These are phyloP conservation scores for Oxyteleia sp. DNA, from an alignment of 2,888 invertebrate species.

Conservation along the genomic window DNA sequence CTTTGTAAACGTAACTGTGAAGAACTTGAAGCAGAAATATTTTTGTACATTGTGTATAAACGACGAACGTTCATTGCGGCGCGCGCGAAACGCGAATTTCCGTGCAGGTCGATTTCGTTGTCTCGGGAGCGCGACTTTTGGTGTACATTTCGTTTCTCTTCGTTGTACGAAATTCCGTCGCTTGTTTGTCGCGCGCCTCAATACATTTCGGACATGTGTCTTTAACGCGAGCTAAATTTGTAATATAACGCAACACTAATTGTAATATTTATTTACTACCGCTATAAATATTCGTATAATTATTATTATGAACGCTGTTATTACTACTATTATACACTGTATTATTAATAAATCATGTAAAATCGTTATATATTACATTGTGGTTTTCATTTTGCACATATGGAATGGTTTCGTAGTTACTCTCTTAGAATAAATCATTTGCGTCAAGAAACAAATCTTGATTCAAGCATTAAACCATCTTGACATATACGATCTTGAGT, in stretches of 20 bases:
- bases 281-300: conserved; percentile 64
- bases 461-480: too few relatives aligned
- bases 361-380: conserved; percentile 57
- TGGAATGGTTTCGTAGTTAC: too few relatives aligned
- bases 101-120: conserved; percentile 3
- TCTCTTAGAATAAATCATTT: too few relatives aligned
- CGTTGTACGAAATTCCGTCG: conserved; percentile 16
- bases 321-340: conserved; percentile 57
- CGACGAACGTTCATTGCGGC: conserved; percentile 36
- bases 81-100: conserved; percentile 24
- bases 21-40: conserved; percentile 62
- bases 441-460: too few relatives aligned
- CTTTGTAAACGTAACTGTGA: conserved; percentile 57
- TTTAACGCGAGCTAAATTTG: conserved; percentile 47
- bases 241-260: conserved; percentile 67
- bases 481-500: too few relatives aligned
- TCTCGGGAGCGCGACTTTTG: neutral
- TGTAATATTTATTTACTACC: conserved; percentile 72
- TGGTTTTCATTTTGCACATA: neutral
- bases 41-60: conserved; percentile 72
- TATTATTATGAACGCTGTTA: conserved; percentile 59
- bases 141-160: conserved; percentile 20
- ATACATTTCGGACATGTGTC: conserved; percentile 15
- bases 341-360: conserved; percentile 67
- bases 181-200: conserved; percentile 26